Evolutionary conservation across 2,888 invertebrate species (phyloP).

Genomic region (Nemotelus nigrinus): DNA sequence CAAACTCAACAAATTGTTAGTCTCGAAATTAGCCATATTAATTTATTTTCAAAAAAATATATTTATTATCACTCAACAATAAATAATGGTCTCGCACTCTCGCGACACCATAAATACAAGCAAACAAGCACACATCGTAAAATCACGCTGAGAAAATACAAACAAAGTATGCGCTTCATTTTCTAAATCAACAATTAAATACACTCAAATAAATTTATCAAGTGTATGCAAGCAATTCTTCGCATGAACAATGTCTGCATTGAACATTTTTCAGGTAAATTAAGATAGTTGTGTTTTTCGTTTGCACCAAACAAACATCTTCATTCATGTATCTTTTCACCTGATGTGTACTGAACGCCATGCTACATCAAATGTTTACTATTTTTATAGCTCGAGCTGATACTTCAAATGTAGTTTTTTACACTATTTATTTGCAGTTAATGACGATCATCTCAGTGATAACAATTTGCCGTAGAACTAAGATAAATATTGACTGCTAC

Average conservation of each 20-base stretch:
- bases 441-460: constrained; percentile 12
- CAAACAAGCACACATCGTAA: constrained; percentile 1
- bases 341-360: not conserved
- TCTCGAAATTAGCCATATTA: not conserved
- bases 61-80: too few relatives aligned
- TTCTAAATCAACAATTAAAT: not conserved
- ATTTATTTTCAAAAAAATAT: too few relatives aligned
- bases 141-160: not conserved
- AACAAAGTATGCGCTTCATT: not conserved
- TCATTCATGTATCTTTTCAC: constrained; percentile 11
- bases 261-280: not conserved
- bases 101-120: not conserved
- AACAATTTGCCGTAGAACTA: constrained; percentile 16
- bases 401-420: constrained; percentile 8
- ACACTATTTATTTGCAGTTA: constrained; percentile 1
- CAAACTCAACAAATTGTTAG: not conserved
- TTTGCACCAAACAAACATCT: not conserved
- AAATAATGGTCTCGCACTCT: not conserved
- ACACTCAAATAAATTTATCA: not conserved
- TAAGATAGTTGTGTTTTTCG: not conserved
- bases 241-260: not conserved
- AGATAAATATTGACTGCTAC: constrained; percentile 12
- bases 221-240: not conserved
- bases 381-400: not conserved
- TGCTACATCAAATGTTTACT: constrained; percentile 9